Evolutionary conservation across 2,113 vertebrate genomes (phyloP), one percentile per base, ranked within the genome.

Genomic region (Archilochus colubris): DNA sequence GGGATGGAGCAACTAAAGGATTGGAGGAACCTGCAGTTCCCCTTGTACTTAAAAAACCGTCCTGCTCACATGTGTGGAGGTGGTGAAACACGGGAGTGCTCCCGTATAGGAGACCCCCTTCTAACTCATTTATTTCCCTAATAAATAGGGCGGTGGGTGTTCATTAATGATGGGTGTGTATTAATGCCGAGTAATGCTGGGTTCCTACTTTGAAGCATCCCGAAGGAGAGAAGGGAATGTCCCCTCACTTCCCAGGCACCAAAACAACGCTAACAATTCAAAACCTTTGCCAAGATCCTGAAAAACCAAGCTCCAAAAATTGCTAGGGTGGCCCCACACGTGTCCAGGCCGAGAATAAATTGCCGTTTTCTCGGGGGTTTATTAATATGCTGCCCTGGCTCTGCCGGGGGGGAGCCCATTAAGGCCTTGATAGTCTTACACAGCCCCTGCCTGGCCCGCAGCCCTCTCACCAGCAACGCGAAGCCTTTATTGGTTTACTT

Each of bases 401-500:
- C 20, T 66, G 87, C 70, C 70, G n/a, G 30, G 78, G 64, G 77
- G 59, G 55, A 51, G 10, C 50, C 85, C 91, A 72, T 7, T 21
- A 33, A 76, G 31, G 27, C 82, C 79, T 68, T 79, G 88, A 75
- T 58, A 92, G 67, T 83, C 36, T 61, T 74, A 73, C 82, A 4
- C 7, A 67, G 93, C 91, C 83, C 91, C 88, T 55, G 68, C 89
- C 96, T 28, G 46, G 88, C 89, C 61, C 59, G 84, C 95, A 88
- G 95, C 96, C 82, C 96, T 86, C 95, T 94, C 88, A 51, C 96
- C 96, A 93, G 84, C 78, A 74, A 40, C 8, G 82, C 55, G 51
- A 72, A 81, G 95, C 92, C 92, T 97, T 97, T 97, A 97, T 96
- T 96, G 96, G 96, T 97, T 98, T 97, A 98, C 94, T 97, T 97